phyloP scores from a whole-genome alignment of 2,888 invertebrate genomes.

The Archips crataeganus region DNA sequence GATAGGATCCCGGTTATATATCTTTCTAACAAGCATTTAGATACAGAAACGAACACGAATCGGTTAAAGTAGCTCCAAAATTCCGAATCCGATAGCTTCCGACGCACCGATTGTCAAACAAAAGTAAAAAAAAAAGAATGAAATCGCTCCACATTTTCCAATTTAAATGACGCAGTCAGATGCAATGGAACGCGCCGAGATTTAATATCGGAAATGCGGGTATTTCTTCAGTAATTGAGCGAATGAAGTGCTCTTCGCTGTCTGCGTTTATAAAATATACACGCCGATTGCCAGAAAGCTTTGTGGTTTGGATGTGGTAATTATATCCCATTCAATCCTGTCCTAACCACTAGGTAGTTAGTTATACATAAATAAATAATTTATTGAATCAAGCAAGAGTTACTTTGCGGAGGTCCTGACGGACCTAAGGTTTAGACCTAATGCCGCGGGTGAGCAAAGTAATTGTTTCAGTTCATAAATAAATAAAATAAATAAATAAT shows the following conservation, averaged over 20 bases:
- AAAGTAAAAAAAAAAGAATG: constrained; percentile 11
- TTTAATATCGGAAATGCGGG: constrained; percentile 46
- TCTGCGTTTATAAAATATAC: constrained; percentile 60
- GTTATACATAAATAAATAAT: too few species aligned
- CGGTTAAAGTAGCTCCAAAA: too few species aligned
- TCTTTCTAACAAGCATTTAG: too few species aligned
- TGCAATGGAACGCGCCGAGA: constrained; percentile 48
- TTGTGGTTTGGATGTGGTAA: constrained; percentile 42
- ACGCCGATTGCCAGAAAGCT: constrained; percentile 35
- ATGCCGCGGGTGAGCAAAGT: too few species aligned
- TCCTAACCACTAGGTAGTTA: too few species aligned
- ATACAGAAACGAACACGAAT: too few species aligned
- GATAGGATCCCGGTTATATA: too few species aligned
- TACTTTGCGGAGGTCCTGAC: too few species aligned
- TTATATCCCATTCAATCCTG: background rate
- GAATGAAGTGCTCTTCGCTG: constrained; percentile 59
- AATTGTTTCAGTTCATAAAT: too few species aligned
- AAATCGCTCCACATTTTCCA: constrained; percentile 19
- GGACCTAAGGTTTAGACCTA: too few species aligned
- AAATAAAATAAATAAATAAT: too few species aligned
- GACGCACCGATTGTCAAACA: background rate
- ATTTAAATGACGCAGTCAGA: constrained; percentile 45
- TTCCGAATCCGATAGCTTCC: background rate
- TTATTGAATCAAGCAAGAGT: too few species aligned
- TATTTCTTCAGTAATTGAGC: constrained; percentile 65